Base-by-base conservation (phyloP, 1,140 invertebrate species). In the Cyrtorhinus lividipennis region DNA sequence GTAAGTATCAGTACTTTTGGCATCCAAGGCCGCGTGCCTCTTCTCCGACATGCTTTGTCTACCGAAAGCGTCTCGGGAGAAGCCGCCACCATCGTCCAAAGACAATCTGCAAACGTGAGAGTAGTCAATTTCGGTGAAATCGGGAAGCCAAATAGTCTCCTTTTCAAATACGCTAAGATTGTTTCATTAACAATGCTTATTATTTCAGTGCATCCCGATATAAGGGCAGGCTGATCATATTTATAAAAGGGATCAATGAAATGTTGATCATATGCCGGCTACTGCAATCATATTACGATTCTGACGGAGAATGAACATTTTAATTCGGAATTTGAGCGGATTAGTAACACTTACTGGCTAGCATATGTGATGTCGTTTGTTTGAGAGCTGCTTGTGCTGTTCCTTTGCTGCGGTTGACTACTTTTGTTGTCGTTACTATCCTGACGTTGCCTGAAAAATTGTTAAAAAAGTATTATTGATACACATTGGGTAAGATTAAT, bases 41-140 rank as follows among this genome's bases (percentile, higher is more conserved):
- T 97, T 97, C 75, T 98, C 95, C 0, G 92, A 96, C 87, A 98
- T 97, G 73, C 92, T 95, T 74, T 95, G 91, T 24, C 94, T 77
- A 0, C 94, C 94, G 66, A 97, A 83, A 8, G 92, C 93, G 75
- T 97, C 94, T 38, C 95, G 78, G 23, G 84, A 83, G 71, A 90
- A 90, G 57, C 83, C 82, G 68, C 82, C 81, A 0, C 78, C 78
- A 20, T 81, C 79, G 63, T 87, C 85, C 60, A 88, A 70, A 3
- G 87, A 90, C 57, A 88, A 77, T 70, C 78, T 79, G 65, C n/a
- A 71, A 68, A 67, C n/a, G n/a, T n/a, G n/a, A n/a, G n/a, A n/a
- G n/a, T n/a, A n/a, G n/a, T n/a, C n/a, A n/a, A n/a, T n/a, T n/a
- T n/a, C n/a, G n/a, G n/a, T n/a, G n/a, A n/a, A n/a, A n/a, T n/a